phyloP scores from a whole-genome alignment of 2,888 invertebrate species.

The Adelphocoris suturalis region DNA sequence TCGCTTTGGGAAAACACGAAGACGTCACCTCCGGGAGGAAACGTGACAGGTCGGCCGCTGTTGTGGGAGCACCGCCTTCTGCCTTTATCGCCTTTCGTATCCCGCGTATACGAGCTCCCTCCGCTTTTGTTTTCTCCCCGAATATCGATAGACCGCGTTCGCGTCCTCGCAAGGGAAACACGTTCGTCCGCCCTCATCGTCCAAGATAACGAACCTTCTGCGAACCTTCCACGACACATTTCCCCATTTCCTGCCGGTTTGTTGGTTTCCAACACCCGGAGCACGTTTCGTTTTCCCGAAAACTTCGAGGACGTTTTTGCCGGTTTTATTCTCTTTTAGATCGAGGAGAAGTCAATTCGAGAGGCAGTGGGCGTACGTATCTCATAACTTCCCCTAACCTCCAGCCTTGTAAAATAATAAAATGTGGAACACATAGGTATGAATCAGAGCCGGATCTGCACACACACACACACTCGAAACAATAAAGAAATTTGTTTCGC shows the following conservation, averaged over 20 bases:
- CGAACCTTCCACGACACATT: slow-evolving; percentile 32
- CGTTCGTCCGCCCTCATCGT: background rate
- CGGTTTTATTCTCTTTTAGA: background rate
- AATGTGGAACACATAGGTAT: no score
- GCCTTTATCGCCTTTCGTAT: slow-evolving; percentile 9
- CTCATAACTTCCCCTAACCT: no score
- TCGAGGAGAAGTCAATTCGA: background rate
- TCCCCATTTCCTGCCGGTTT: slow-evolving; percentile 21
- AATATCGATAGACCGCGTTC: background rate
- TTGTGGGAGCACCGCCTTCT: background rate
- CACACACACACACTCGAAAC: no score
- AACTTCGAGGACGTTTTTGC: background rate
- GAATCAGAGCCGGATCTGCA: no score
- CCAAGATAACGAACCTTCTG: background rate
- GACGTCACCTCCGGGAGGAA: background rate
- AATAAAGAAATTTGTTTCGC: no score
- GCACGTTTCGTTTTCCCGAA: background rate
- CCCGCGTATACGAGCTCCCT: slow-evolving; percentile 5
- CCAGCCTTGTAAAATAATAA: no score
- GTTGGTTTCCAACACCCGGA: background rate
- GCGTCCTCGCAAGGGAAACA: background rate
- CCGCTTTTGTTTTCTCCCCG: slow-evolving; percentile 20
- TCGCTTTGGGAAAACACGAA: background rate
- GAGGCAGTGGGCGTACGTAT: no score
- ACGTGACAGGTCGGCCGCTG: background rate